Evolutionary conservation across 2,113 vertebrate species (phyloP).

Genomic region (Pluvialis apricaria): DNA sequence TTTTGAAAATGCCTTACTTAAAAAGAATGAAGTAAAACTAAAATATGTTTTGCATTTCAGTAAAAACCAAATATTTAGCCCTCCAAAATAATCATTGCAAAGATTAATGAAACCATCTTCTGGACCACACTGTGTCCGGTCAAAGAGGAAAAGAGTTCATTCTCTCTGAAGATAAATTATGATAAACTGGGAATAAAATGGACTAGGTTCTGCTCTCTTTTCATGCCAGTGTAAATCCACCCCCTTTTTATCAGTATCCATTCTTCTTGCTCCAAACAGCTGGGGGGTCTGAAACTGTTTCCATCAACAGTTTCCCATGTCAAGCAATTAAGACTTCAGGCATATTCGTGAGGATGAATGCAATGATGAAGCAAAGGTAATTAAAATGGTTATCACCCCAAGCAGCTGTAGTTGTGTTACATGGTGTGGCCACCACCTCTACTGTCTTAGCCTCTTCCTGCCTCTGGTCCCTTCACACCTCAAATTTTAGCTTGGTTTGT

Average conservation of each 20-base stretch:
- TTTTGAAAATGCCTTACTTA: neutral
- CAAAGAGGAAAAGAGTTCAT: neutral
- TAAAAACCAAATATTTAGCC: neutral
- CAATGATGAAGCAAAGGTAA: rapidly evolving
- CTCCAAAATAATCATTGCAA: neutral
- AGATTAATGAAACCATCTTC: neutral
- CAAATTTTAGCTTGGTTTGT: neutral
- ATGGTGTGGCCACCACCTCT: neutral
- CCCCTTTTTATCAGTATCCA: neutral
- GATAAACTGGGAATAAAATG: neutral
- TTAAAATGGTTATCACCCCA: neutral
- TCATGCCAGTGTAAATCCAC: neutral
- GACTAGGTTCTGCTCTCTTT: neutral
- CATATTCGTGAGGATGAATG: neutral
- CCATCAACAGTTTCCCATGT: neutral
- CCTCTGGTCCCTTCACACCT: neutral
- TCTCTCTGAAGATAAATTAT: neutral
- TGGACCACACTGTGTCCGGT: neutral
- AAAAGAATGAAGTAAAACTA: neutral
- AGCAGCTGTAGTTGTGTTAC: neutral
- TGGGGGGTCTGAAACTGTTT: neutral
- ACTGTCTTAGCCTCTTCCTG: neutral
- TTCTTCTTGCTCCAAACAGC: neutral
- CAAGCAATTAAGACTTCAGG: neutral
- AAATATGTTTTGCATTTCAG: neutral